These are phyloP conservation scores for Carabus problematicus DNA, from an alignment of 2,888 invertebrate species.

Conservation along the genomic window DNA sequence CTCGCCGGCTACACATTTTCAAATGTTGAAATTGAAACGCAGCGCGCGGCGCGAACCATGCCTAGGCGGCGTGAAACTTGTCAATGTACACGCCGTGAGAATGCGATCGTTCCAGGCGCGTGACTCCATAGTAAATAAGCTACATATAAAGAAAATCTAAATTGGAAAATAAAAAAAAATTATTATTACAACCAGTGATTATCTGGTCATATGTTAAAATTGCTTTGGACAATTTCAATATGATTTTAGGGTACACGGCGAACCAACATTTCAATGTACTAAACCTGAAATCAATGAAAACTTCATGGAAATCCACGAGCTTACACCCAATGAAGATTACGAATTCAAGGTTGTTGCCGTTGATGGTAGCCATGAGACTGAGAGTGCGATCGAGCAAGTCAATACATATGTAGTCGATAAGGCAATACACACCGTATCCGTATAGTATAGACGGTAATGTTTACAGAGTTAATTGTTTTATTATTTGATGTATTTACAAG, in stretches of 20 bases:
- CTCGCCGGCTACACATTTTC: no score
- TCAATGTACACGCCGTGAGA: no score
- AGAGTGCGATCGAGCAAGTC: conserved; percentile 76
- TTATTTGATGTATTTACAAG: conserved; percentile 58
- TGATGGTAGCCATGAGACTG: conserved; percentile 80
- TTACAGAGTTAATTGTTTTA: not conserved
- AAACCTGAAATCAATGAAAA: conserved; percentile 75
- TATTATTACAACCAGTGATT: no score
- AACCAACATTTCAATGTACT: conserved; percentile 71
- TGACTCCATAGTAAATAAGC: no score
- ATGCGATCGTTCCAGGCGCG: no score
- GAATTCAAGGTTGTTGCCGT: conserved; percentile 90
- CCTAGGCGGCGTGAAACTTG: no score
- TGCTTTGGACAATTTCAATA: not conserved
- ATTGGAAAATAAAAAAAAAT: no score
- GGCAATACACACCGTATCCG: conserved; percentile 16
- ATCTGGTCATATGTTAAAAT: no score
- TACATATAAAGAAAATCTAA: no score
- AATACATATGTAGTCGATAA: conserved; percentile 68
- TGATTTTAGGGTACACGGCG: conserved; percentile 69
- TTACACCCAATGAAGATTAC: conserved; percentile 84
- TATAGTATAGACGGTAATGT: not conserved
- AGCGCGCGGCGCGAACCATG: no score
- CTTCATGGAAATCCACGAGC: conserved; percentile 73
- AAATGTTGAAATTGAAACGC: no score